Evolutionary conservation across 2,113 vertebrate species (phyloP), one percentile per base, ranked within the genome.

Genomic region (Conger conger): DNA sequence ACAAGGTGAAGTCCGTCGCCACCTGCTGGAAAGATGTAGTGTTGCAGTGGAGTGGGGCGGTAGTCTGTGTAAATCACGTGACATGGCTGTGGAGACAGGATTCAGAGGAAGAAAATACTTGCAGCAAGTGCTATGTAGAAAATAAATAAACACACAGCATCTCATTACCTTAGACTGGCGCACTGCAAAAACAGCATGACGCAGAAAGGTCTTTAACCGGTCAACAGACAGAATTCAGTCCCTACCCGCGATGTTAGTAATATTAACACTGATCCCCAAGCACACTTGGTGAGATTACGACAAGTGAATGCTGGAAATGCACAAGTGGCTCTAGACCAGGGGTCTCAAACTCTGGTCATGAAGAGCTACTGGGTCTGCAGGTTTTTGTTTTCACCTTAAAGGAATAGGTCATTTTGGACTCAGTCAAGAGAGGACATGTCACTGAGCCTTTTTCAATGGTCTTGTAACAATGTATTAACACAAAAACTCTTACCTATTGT

Each of bases 31-130:
- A 99, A 99, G 87, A 99, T 94, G 89, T 99, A 99, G 92, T 99
- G 98, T 23, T 99, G 98, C 93, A 99, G 93, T 0, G 98, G 98
- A 90, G 98, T 99, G 8, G 98, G 98, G 7, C 98, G 95, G 89
- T 98, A 99, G 86, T 99, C 98, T 0, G 98, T 99, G 88, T 99
- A 99, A 88, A 99, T 96, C 37, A 99, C 98, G 54, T 99, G 98
- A 87, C 98, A 99, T 0, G 98, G 97, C 98, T 99, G 83, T 82
- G 40, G 81, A 92, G 81, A 80, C 54, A 91, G 17, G 37, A 77
- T 36, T 85, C 23, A 87, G 30, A 27, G 42, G 33, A 84, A 15
- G 33, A 83, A 6, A 85, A 81, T 81, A 79, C 83, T 50, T 2
- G 82, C 68, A 73, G 27, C 33, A 9, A 8, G 13, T 63, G 57